Conservation (phyloP, 1,140 invertebrate species). For the Cecropterus lyciades region DNA sequence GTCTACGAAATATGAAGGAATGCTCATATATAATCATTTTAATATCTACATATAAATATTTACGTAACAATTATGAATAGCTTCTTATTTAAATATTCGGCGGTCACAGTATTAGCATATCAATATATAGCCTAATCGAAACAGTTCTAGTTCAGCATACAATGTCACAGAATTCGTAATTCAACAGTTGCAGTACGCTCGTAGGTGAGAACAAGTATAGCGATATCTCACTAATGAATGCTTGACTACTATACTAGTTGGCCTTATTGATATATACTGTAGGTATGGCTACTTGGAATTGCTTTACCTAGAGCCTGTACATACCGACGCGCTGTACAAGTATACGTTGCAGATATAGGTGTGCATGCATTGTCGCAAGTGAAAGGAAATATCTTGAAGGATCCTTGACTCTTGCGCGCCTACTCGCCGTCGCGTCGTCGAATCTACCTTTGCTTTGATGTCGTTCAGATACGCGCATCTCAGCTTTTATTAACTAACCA, state of each 20-base stretch:
- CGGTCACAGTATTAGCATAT: not conserved
- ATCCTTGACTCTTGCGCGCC: constrained; percentile 79
- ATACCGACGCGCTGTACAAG: constrained; percentile 39
- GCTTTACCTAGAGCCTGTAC: constrained; percentile 51
- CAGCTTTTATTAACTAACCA: constrained; percentile 37
- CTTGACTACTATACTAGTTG: constrained; percentile 43
- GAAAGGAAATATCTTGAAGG: constrained; percentile 82
- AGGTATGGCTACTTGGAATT: constrained; percentile 21
- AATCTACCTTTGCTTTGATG: constrained; percentile 51
- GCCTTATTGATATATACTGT: constrained; percentile 46
- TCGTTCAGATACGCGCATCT: constrained; percentile 46
- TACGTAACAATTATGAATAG: not conserved
- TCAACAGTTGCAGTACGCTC: constrained; percentile 6
- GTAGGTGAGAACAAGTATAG: constrained; percentile 21
- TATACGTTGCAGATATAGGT: constrained; percentile 55
- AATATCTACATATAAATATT: constrained; percentile 2
- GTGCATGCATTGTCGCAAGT: constrained; percentile 78
- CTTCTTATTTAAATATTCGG: not conserved
- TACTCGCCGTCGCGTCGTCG: constrained; percentile 62
- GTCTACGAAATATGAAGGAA: constrained; percentile 38
- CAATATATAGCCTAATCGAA: not conserved
- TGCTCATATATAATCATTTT: no score
- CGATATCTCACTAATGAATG: constrained; percentile 20
- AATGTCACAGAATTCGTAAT: constrained; percentile 12
- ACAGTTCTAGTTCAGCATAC: constrained; percentile 8